These are phyloP conservation scores for Nerophis lumbriciformis DNA, from an alignment of 2,113 vertebrate genomes.

Conservation along the genomic window DNA sequence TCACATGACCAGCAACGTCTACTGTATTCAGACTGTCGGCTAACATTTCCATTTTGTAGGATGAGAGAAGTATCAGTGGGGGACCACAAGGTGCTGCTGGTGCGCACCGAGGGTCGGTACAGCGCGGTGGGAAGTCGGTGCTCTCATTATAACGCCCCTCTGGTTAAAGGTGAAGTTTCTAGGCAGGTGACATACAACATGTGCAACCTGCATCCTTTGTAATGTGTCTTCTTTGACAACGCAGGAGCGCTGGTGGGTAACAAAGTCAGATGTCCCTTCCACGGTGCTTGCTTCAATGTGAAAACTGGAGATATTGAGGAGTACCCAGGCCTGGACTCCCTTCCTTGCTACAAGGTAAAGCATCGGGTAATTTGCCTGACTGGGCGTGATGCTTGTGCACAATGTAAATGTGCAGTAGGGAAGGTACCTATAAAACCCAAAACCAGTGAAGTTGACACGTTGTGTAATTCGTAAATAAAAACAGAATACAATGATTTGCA, in stretches of 20 bases:
- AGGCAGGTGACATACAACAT: neutral
- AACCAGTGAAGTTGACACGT: no score
- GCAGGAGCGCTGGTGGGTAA: slow-evolving; percentile 74
- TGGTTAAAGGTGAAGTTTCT: slow-evolving; percentile 76
- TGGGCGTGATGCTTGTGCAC: no score
- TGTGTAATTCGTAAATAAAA: no score
- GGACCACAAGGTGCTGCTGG: slow-evolving; percentile 72
- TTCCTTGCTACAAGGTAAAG: slow-evolving; percentile 70
- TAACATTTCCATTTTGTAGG: slow-evolving; percentile 51
- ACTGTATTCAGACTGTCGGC: neutral
- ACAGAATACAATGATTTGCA: no score
- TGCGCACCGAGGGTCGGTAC: slow-evolving; percentile 70
- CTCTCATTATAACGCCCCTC: slow-evolving; percentile 76
- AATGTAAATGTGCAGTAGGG: no score
- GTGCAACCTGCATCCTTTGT: neutral
- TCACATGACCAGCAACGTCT: slow-evolving; percentile 11
- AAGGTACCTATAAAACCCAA: no score
- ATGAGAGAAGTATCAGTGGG: slow-evolving; percentile 77
- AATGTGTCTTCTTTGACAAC: slow-evolving; percentile 7
- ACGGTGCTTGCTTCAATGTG: slow-evolving; percentile 82
- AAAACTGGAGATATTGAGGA: slow-evolving; percentile 86
- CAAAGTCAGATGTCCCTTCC: slow-evolving; percentile 82
- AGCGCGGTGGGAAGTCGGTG: slow-evolving; percentile 80
- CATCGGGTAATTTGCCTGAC: neutral
- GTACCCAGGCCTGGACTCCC: slow-evolving; percentile 78